These are phyloP conservation scores for Antechinus stuartii DNA, from an alignment of 2,113 vertebrate genomes.

Conservation along the genomic window DNA sequence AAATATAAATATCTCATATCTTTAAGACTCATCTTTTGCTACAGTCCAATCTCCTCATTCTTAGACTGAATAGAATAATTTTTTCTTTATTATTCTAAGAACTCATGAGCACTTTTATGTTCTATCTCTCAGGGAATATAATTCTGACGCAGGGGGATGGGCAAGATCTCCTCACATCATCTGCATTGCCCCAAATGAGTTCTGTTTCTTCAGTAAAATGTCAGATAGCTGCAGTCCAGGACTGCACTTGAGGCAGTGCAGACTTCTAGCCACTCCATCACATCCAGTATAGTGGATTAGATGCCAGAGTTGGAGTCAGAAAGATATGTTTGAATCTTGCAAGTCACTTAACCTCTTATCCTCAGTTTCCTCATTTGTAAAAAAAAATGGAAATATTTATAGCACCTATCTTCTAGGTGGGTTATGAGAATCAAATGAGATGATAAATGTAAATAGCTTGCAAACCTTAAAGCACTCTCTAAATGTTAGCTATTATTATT, in stretches of 20 bases:
- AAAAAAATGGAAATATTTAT: background rate
- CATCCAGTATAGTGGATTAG: background rate
- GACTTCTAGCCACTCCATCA: background rate
- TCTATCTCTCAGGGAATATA: background rate
- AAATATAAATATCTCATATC: background rate
- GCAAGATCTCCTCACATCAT: background rate
- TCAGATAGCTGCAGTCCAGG: background rate
- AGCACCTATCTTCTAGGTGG: background rate
- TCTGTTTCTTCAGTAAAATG: background rate
- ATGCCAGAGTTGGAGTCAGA: background rate
- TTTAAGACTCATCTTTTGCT: background rate
- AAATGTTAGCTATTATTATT: background rate
- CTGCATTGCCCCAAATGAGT: background rate
- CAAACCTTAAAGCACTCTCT: background rate
- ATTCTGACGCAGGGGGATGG: background rate
- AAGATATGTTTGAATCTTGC: background rate
- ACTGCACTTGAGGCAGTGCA: background rate
- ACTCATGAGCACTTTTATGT: background rate
- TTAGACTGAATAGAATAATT: background rate
- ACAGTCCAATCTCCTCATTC: background rate
- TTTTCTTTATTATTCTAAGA: background rate
- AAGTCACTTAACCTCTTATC: background rate
- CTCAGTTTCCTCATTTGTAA: background rate
- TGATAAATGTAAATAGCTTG: background rate
- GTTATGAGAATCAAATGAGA: background rate